Evolutionary conservation across 2,113 vertebrate genomes (phyloP).

Genomic region (Lutjanus erythropterus): DNA sequence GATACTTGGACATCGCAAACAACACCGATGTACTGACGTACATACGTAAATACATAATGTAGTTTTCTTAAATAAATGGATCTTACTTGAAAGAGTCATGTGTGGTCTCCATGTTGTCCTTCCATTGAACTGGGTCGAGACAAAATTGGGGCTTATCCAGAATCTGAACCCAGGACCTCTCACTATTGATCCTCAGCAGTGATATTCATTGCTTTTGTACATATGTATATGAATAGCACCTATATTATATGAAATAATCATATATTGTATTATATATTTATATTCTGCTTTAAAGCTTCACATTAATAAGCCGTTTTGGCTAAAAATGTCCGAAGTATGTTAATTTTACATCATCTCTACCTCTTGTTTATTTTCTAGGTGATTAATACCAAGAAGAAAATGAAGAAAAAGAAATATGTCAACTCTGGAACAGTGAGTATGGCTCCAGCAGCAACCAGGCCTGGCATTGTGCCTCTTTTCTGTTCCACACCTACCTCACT

Average conservation of each 20-base stretch:
- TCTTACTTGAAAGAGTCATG: too few relatives aligned
- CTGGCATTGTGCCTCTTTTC: conserved; percentile 17
- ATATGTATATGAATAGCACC: not conserved
- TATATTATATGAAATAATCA: not conserved
- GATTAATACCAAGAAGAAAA: conserved; percentile 95
- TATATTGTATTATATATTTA: not conserved
- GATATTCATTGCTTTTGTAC: too few relatives aligned
- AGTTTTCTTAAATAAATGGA: too few relatives aligned
- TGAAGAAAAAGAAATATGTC: conserved; percentile 98
- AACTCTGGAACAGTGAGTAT: conserved; percentile 95
- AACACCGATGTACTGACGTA: too few relatives aligned
- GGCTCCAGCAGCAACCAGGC: not conserved
- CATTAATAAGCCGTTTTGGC: too few relatives aligned
- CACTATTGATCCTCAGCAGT: too few relatives aligned
- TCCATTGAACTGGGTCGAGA: too few relatives aligned
- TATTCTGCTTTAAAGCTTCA: not conserved
- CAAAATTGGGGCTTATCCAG: too few relatives aligned
- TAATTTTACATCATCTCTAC: conserved; percentile 7
- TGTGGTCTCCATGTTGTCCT: too few relatives aligned
- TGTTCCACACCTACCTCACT: conserved; percentile 14
- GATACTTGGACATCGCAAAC: too few relatives aligned
- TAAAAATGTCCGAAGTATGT: not conserved
- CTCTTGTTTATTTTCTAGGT: conserved; percentile 83
- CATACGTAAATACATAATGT: too few relatives aligned
- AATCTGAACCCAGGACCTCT: too few relatives aligned